Conservation (phyloP, 2,888 invertebrate genomes). For the Torymus tubicola region DNA sequence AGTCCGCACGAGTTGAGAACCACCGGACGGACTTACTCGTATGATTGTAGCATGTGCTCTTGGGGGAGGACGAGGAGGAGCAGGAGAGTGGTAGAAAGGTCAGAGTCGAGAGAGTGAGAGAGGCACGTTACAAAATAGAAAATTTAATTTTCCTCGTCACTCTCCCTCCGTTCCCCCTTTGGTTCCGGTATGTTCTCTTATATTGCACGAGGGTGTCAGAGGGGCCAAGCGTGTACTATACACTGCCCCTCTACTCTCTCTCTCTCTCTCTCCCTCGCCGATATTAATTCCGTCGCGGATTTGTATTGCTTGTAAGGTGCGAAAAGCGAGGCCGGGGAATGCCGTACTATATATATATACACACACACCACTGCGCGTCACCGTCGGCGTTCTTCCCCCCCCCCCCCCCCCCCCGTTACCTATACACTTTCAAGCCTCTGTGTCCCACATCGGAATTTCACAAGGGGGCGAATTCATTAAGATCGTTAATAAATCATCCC, state of each 20-base stretch:
- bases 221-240: conserved; percentile 38
- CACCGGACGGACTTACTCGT: conserved; percentile 62
- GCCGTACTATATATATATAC: no score
- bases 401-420: no score
- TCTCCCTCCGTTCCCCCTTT: conserved; percentile 55
- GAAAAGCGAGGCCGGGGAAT: conserved; percentile 36
- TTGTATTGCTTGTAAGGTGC: conserved; percentile 55
- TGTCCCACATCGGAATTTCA: conserved; percentile 40
- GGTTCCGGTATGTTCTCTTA: conserved; percentile 47
- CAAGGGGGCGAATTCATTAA: conserved; percentile 49
- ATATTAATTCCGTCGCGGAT: conserved; percentile 63
- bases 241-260: conserved; percentile 56
- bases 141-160: conserved; percentile 70
- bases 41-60: conserved; percentile 63
- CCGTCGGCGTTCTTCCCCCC: not conserved
- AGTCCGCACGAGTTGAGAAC: conserved; percentile 46
- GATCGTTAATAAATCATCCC: conserved; percentile 52
- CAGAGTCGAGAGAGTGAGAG: conserved; percentile 63
- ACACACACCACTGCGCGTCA: no score
- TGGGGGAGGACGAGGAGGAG: no score
- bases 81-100: no score
- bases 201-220: conserved; percentile 45
- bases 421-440: not conserved
- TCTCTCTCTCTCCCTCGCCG: conserved; percentile 33
- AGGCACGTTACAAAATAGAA: conserved; percentile 69